Percentiles rank a stretch among this genome's conserved stretches.
These are phyloP conservation scores for Allophyes oxyacanthae DNA, from an alignment of 2,888 invertebrate species.

Conservation along the genomic window DNA sequence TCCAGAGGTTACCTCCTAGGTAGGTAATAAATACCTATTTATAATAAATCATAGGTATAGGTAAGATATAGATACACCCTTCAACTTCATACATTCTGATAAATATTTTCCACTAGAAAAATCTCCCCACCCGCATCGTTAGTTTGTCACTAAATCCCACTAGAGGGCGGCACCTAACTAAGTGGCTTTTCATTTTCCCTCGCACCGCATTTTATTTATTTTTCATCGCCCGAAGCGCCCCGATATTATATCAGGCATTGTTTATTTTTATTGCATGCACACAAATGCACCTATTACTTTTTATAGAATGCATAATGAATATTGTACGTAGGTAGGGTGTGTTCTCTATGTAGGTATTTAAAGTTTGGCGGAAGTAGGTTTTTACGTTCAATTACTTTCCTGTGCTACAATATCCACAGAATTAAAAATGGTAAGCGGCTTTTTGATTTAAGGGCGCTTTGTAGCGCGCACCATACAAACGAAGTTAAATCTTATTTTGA, in stretches of 20 bases:
- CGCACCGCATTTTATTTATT: conserved; percentile 84
- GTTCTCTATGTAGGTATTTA: conserved; percentile 9
- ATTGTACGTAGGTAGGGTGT: conserved; percentile 41
- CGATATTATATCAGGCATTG: conserved; percentile 83
- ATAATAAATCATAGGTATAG: too few species aligned
- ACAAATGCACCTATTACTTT: conserved; percentile 80
- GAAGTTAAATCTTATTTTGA: too few species aligned
- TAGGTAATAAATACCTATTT: too few species aligned
- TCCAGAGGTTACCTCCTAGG: too few species aligned
- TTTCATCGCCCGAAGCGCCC: conserved; percentile 83
- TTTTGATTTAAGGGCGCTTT: too few species aligned
- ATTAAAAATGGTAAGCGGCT: too few species aligned
- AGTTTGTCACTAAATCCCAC: conserved; percentile 67
- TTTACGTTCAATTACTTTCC: too few species aligned
- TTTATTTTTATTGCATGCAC: conserved; percentile 83
- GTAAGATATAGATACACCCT: not conserved
- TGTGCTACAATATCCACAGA: too few species aligned
- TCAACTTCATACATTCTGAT: conserved; percentile 15
- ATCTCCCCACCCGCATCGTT: conserved; percentile 37
- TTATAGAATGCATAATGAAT: conserved; percentile 75
- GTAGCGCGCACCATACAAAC: too few species aligned
- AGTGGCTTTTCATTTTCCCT: conserved; percentile 83
- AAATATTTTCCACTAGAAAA: conserved; percentile 20
- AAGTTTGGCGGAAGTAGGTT: too few species aligned
- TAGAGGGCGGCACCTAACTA: conserved; percentile 79